These are phyloP conservation scores for Melinaea menophilus DNA, from an alignment of 2,888 invertebrate species.

Conservation along the genomic window DNA sequence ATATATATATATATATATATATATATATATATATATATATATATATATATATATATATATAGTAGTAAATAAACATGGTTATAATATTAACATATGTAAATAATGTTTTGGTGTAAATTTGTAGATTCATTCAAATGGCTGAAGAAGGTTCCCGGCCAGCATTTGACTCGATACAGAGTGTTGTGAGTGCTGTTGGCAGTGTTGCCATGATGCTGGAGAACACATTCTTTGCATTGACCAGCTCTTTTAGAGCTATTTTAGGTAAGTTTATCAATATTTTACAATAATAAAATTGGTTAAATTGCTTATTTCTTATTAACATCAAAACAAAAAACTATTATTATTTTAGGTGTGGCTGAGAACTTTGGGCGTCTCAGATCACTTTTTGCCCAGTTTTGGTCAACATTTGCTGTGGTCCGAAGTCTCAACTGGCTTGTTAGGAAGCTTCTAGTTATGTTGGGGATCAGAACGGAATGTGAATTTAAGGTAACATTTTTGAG, in stretches of 20 bases:
- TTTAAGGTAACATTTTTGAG: constrained; percentile 63
- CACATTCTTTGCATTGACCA: constrained; percentile 96
- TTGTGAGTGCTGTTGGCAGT: constrained; percentile 94
- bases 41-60: too few relatives aligned
- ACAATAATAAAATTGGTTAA: background rate
- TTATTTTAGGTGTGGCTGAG: constrained; percentile 87
- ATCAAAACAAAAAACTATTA: background rate
- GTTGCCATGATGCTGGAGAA: constrained; percentile 98
- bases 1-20: too few relatives aligned
- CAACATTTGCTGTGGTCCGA: constrained; percentile 89
- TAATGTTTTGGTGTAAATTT: constrained; percentile 26
- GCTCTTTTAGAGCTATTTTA: constrained; percentile 95
- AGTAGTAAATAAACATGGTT: too few relatives aligned
- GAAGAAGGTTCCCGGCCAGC: constrained; percentile 95
- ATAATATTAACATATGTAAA: too few relatives aligned
- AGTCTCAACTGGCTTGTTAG: constrained; percentile 88
- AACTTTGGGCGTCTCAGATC: constrained; percentile 91
- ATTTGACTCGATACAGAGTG: constrained; percentile 95
- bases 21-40: too few relatives aligned
- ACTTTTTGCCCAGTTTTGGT: constrained; percentile 91
- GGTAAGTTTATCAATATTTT: constrained; percentile 55
- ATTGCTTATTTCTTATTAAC: background rate
- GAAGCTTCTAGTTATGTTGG: constrained; percentile 83
- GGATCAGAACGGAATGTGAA: constrained; percentile 72
- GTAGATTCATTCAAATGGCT: constrained; percentile 89